A percentile compares a stretch with the other conserved stretches of the same genome.
These are phyloP conservation scores for Megathymus violae DNA, from an alignment of 1,140 invertebrate species.

Conservation along the genomic window DNA sequence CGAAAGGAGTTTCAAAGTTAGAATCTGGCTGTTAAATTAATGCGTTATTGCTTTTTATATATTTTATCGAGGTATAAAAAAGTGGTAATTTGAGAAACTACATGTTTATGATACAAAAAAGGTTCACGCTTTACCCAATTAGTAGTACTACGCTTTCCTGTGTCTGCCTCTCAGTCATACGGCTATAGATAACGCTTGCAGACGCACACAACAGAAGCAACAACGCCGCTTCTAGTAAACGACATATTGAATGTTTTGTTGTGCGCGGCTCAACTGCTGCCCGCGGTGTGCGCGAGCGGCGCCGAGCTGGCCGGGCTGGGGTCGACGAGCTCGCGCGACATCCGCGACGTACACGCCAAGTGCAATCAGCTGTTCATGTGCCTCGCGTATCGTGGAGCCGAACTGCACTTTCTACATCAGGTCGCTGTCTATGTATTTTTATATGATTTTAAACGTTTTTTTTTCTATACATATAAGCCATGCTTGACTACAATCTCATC, in stretches of 20 bases:
- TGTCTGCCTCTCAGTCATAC: too few species aligned
- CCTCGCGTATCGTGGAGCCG: slow-evolving; percentile 88
- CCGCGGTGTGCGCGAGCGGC: slow-evolving; percentile 85
- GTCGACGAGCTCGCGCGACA: slow-evolving; percentile 85
- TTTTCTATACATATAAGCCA: background rate
- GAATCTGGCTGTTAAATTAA: too few species aligned
- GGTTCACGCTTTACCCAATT: too few species aligned
- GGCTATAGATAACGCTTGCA: too few species aligned
- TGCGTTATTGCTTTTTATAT: too few species aligned
- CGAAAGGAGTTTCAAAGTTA: too few species aligned
- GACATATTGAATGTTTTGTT: slow-evolving; percentile 90
- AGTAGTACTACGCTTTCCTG: too few species aligned
- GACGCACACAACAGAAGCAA: slow-evolving; percentile 86
- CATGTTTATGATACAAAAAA: too few species aligned
- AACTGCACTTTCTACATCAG: slow-evolving; percentile 89
- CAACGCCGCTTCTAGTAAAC: slow-evolving; percentile 85
- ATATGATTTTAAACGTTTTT: background rate
- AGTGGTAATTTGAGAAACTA: too few species aligned
- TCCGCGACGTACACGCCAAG: slow-evolving; percentile 91
- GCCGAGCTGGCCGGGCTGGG: slow-evolving; percentile 86
- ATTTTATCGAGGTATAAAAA: too few species aligned
- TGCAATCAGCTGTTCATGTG: slow-evolving; percentile 89
- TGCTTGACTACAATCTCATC: too few species aligned
- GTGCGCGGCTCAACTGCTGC: slow-evolving; percentile 88
- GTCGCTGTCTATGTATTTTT: too few species aligned